phyloP scores from a whole-genome alignment of 2,888 invertebrate genomes.

The Drosophila ustulata region DNA sequence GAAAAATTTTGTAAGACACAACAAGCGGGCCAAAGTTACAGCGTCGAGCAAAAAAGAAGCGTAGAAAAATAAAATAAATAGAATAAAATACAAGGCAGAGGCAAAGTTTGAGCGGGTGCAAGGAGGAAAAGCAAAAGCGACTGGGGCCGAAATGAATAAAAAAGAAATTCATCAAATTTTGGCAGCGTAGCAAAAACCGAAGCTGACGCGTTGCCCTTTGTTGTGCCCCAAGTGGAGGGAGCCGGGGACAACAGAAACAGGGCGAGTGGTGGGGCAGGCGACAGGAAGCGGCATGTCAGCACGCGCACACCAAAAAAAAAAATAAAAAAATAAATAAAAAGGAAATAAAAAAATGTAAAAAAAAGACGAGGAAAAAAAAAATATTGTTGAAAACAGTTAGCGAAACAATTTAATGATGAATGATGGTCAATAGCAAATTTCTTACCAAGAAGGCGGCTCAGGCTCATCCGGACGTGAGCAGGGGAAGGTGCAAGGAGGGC shows the following conservation, averaged over 20 bases:
- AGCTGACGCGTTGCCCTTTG: conserved; percentile 46
- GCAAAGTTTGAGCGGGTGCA: conserved; percentile 9
- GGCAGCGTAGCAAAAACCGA: conserved; percentile 67
- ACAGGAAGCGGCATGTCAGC: conserved; percentile 74
- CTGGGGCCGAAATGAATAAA: conserved; percentile 67
- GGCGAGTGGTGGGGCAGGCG: conserved; percentile 4
- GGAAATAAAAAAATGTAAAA: conserved; percentile 20
- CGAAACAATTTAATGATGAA: conserved; percentile 81
- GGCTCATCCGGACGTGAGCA: not conserved
- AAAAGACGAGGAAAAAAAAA: conserved; percentile 32
- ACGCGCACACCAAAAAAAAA: conserved; percentile 32
- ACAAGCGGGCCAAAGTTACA: conserved; percentile 55
- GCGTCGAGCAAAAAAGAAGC: conserved; percentile 22
- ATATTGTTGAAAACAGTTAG: conserved; percentile 76
- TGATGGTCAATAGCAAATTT: conserved; percentile 73
- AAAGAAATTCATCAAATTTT: conserved; percentile 80
- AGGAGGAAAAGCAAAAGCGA: not conserved
- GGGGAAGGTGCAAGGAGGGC: not conserved
- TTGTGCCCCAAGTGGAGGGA: conserved; percentile 21
- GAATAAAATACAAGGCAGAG: conserved; percentile 35
- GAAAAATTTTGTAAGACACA: conserved; percentile 74
- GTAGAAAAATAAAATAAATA: conserved; percentile 35
- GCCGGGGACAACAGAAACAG: not conserved
- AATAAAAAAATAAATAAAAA: not conserved
- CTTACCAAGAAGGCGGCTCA: conserved; percentile 15